A percentile compares a stretch with the other conserved stretches of the same genome.
These are phyloP conservation scores for Malurus cyaneus DNA, from an alignment of 2,113 vertebrate species.

Conservation along the genomic window DNA sequence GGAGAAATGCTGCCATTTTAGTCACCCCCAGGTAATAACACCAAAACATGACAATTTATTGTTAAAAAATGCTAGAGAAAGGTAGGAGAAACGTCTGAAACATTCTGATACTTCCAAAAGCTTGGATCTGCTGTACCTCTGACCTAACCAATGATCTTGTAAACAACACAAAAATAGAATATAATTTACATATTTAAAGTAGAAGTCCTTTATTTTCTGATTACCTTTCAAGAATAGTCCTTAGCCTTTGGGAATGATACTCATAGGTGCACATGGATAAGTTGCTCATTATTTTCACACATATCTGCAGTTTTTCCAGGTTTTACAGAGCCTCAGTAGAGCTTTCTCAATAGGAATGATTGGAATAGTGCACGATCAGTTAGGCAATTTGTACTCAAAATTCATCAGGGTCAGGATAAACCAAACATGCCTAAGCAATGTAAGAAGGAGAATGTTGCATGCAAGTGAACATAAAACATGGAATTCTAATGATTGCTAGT, in stretches of 20 bases:
- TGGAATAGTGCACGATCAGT: neutral
- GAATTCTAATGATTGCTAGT: neutral
- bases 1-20: neutral
- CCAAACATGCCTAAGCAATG: neutral
- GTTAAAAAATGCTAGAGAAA: neutral
- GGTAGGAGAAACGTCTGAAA: neutral
- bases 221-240: neutral
- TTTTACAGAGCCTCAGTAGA: neutral
- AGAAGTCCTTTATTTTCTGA: neutral
- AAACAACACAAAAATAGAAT: neutral
- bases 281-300: neutral
- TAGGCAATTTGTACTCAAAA: neutral
- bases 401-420: neutral
- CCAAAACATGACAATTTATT: neutral
- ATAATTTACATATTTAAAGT: neutral
- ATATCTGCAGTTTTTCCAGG: neutral
- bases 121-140: neutral
- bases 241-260: neutral
- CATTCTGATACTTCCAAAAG: neutral
- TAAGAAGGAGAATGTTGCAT: neutral
- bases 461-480: neutral
- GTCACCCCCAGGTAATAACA: neutral
- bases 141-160: neutral
- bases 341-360: neutral
- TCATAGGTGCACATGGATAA: neutral